Percentiles rank a stretch among this genome's conserved stretches.
Conservation (phyloP, 2,888 invertebrate genomes). For the Corbicula japonica region DNA sequence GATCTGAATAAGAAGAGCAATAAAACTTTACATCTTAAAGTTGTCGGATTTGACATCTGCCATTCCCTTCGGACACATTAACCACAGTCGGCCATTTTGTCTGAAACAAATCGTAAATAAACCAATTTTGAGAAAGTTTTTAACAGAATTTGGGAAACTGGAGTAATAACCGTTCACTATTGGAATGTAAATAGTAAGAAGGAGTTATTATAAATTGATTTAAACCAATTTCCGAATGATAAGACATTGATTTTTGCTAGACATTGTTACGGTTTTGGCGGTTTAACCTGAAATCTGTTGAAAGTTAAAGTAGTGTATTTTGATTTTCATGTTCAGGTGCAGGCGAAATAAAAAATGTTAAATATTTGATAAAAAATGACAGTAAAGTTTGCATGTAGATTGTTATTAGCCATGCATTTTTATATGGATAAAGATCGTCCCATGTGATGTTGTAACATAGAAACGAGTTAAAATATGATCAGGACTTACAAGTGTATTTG, state of each 20-base stretch:
- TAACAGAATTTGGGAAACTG: constrained; percentile 7
- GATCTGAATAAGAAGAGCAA: background rate
- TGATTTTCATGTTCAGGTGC: too few species aligned
- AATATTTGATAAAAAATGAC: too few species aligned
- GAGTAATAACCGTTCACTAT: background rate
- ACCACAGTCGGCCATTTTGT: constrained; percentile 69
- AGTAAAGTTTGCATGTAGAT: too few species aligned
- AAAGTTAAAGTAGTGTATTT: too few species aligned
- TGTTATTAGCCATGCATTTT: too few species aligned
- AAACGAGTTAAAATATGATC: too few species aligned
- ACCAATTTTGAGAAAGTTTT: constrained; percentile 15
- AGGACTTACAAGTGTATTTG: too few species aligned
- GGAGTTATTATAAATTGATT: constrained; percentile 9
- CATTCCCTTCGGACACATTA: constrained; percentile 24
- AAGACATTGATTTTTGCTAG: constrained; percentile 17
- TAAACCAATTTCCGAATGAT: background rate
- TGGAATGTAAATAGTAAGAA: constrained; percentile 52
- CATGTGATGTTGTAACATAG: too few species aligned
- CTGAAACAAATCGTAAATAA: constrained; percentile 55
- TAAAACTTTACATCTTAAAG: background rate
- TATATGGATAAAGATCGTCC: too few species aligned
- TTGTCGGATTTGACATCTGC: constrained; percentile 24
- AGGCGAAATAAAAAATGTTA: too few species aligned
- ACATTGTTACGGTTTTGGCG: constrained; percentile 44
- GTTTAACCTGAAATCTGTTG: too few species aligned